These are phyloP conservation scores for Osmoderma eremita DNA, from an alignment of 2,888 invertebrate genomes.

Conservation along the genomic window DNA sequence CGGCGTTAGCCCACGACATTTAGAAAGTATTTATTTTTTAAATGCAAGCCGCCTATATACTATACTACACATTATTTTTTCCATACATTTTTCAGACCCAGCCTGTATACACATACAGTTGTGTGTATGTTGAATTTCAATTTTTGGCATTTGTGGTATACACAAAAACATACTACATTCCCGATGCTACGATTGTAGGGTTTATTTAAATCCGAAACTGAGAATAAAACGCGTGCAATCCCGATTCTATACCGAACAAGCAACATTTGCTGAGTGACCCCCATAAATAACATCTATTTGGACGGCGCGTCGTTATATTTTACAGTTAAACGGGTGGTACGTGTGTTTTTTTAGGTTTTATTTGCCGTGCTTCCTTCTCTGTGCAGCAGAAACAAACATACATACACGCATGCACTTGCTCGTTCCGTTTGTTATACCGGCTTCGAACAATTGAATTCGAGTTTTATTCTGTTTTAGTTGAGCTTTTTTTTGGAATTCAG, in stretches of 20 bases:
- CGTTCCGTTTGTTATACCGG: constrained; percentile 22
- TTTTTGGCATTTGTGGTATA: background rate
- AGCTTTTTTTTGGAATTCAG: constrained; percentile 24
- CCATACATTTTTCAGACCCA: background rate
- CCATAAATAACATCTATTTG: constrained; percentile 29
- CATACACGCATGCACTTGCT: constrained; percentile 1
- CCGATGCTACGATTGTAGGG: background rate
- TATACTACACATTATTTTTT: background rate
- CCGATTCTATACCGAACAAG: constrained; percentile 11
- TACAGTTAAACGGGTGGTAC: constrained; percentile 28
- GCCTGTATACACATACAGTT: background rate
- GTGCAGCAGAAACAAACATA: background rate
- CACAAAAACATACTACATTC: background rate
- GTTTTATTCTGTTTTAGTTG: constrained; percentile 26
- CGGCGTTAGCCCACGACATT: too few relatives aligned
- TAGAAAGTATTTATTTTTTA: too few relatives aligned
- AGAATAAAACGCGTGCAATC: constrained; percentile 11
- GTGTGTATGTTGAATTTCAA: background rate
- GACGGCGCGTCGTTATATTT: constrained; percentile 23
- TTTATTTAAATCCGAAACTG: constrained; percentile 24
- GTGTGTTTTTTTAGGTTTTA: constrained; percentile 24
- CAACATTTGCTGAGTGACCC: constrained; percentile 17
- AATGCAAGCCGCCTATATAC: too few relatives aligned
- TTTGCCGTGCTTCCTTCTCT: constrained; percentile 9
- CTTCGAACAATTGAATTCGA: constrained; percentile 34